These are phyloP conservation scores for Pungitius pungitius DNA, from an alignment of 2,113 vertebrate genomes.

Conservation along the genomic window DNA sequence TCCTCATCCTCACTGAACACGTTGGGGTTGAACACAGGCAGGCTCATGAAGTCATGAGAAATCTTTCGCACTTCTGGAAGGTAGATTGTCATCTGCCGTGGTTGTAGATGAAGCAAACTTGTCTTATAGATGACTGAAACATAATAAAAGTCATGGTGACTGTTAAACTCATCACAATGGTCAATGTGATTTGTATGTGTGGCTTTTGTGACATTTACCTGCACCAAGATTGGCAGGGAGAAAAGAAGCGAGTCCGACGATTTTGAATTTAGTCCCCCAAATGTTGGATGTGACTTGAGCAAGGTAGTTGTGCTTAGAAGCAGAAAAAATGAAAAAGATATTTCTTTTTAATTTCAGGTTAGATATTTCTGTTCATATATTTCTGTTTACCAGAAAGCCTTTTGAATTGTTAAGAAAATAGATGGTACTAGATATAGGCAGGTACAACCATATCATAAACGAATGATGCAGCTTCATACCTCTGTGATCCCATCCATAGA, in stretches of 20 bases:
- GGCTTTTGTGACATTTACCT: constrained; percentile 80
- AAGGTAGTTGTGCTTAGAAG: constrained; percentile 94
- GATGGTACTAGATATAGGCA: background rate
- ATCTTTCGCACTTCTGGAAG: constrained; percentile 97
- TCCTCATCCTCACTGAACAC: constrained; percentile 99
- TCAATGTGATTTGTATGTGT: background rate
- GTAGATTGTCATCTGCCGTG: constrained; percentile 99
- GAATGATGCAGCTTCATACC: constrained; percentile 72
- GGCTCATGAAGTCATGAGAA: constrained; percentile 93
- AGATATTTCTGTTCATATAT: background rate
- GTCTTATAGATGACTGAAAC: constrained; percentile 97
- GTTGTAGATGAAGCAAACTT: constrained; percentile 97
- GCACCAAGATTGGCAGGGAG: constrained; percentile 98
- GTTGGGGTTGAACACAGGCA: constrained; percentile 96
- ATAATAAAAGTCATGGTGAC: background rate
- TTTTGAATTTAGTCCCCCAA: constrained; percentile 99
- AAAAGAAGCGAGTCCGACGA: constrained; percentile 97
- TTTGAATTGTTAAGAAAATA: background rate
- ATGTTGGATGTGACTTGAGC: constrained; percentile 99
- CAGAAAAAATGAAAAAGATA: background rate
- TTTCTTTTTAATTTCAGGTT: background rate
- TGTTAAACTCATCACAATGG: background rate
- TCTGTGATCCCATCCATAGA: constrained; percentile 95
- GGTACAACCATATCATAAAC: background rate
- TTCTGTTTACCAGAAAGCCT: background rate